Conservation (phyloP, 2,888 invertebrate species). For the Eugnorisma glareosa region DNA sequence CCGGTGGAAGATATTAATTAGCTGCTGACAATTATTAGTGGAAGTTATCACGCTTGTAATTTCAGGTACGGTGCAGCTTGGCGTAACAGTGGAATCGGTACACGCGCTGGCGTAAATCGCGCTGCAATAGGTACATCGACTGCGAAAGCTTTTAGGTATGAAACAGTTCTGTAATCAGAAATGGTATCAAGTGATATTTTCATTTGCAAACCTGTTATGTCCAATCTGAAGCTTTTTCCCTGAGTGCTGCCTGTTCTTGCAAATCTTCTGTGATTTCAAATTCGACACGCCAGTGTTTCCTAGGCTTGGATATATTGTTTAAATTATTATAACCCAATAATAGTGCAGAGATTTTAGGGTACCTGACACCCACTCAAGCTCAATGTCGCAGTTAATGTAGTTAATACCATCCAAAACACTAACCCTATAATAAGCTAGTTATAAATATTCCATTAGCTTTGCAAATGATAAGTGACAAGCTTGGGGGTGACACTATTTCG, state of each 20-base stretch:
- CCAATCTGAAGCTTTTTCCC: not conserved
- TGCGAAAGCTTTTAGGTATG: not conserved
- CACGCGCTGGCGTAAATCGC: not conserved
- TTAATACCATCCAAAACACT: slow-evolving; percentile 7
- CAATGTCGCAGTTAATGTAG: slow-evolving; percentile 8
- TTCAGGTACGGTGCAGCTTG: slow-evolving; percentile 9
- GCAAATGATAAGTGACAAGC: slow-evolving; percentile 76
- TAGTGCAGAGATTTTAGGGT: not conserved
- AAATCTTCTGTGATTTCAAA: not conserved
- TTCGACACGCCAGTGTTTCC: not conserved
- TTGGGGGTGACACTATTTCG: slow-evolving; percentile 73
- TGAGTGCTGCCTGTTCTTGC: not conserved
- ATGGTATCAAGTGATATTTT: slow-evolving; percentile 1
- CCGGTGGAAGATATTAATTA: slow-evolving; percentile 63
- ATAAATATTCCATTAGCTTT: slow-evolving; percentile 70
- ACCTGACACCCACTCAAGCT: not conserved
- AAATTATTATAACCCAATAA: not conserved
- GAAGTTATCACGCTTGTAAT: slow-evolving; percentile 47
- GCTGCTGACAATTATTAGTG: slow-evolving; percentile 53
- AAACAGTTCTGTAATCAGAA: not conserved
- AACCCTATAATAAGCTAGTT: slow-evolving; percentile 61
- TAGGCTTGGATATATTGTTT: not conserved
- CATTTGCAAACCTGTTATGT: no score
- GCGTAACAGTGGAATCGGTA: not conserved
- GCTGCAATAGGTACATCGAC: not conserved